Evolutionary conservation across 1,140 invertebrate genomes (phyloP).

Genomic region (Habropoda laboriosa): DNA sequence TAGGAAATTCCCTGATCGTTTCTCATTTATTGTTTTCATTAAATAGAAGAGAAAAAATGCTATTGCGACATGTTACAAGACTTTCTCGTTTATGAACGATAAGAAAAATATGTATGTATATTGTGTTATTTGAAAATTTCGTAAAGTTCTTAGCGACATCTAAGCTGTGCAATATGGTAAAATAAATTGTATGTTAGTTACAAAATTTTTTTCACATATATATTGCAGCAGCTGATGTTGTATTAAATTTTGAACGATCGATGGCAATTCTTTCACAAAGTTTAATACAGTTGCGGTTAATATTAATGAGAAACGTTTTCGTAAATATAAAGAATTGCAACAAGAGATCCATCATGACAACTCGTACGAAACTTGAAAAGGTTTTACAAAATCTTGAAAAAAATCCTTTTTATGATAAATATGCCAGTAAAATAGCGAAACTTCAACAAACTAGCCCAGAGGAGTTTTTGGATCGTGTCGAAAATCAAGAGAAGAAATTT

Average conservation of each 20-base stretch:
- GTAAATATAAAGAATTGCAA: constrained; percentile 1
- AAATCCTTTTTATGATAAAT: constrained; percentile 93
- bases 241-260: neutral
- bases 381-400: constrained; percentile 85
- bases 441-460: constrained; percentile 89
- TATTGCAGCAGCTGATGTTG: neutral
- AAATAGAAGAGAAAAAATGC: neutral
- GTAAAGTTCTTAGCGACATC: constrained; percentile 18
- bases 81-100: neutral
- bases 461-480: constrained; percentile 87
- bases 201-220: neutral
- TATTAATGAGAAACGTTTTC: neutral
- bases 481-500: constrained; percentile 82
- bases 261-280: constrained; percentile 33
- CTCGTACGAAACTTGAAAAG: constrained; percentile 81
- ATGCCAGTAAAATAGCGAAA: constrained; percentile 89
- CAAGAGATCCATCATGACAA: constrained; percentile 82
- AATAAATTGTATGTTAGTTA: too few species aligned
- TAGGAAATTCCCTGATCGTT: constrained; percentile 14
- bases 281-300: constrained; percentile 9
- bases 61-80: neutral
- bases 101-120: neutral
- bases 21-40: constrained; percentile 2
- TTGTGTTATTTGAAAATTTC: constrained; percentile 1
- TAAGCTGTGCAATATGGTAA: neutral